phyloP scores from a whole-genome alignment of 1,140 invertebrate genomes.

The Venustaconcha ellipsiformis region DNA sequence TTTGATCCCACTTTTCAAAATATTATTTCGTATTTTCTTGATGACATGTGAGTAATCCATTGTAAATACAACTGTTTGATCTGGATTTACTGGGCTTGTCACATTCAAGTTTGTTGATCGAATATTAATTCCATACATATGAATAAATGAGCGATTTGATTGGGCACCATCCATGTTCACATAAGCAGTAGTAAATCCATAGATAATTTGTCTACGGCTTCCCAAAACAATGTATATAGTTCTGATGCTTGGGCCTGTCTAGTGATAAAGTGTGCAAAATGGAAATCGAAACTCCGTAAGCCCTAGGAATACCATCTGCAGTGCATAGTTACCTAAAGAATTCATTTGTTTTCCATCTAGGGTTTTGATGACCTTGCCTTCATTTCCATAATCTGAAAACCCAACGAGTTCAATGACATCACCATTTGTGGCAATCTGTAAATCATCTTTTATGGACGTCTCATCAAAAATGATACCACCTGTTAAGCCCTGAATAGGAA shows the following conservation, averaged over 20 bases:
- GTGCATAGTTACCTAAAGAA: conserved; percentile 18
- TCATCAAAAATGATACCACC: conserved; percentile 23
- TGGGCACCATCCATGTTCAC: conserved; percentile 32
- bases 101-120: conserved; percentile 8
- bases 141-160: conserved; percentile 25
- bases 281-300: conserved; percentile 32
- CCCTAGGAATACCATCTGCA: conserved; percentile 32
- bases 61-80: conserved; percentile 22
- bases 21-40: conserved; percentile 33
- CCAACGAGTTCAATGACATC: conserved; percentile 18
- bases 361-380: conserved; percentile 10
- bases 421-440: conserved; percentile 12
- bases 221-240: conserved; percentile 33
- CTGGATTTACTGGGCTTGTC: conserved; percentile 6
- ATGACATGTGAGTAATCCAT: conserved; percentile 34
- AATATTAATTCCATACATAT: conserved; percentile 10
- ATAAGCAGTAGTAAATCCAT: conserved; percentile 20
- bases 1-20: neutral
- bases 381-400: conserved; percentile 13
- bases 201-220: conserved; percentile 21
- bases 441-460: too few species aligned
- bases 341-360: conserved; percentile 23
- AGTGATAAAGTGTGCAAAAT: conserved; percentile 33
- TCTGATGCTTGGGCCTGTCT: conserved; percentile 26
- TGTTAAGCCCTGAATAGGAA: conserved; percentile 2